phyloP scores from a whole-genome alignment of 1,140 invertebrate species.

The Drosophila orena region DNA sequence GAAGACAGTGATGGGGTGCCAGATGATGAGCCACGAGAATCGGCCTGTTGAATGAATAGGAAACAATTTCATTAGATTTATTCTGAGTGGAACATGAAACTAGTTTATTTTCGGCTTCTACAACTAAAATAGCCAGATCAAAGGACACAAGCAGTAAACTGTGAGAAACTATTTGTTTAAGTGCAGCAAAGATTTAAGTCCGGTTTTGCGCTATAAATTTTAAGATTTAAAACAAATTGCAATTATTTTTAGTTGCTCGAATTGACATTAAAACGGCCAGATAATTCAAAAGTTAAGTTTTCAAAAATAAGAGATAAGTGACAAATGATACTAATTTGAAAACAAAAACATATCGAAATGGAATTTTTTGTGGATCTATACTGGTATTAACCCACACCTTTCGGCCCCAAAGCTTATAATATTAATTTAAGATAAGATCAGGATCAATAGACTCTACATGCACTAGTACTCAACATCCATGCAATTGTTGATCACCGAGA shows the following conservation, averaged over 20 bases:
- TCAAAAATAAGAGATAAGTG: no score
- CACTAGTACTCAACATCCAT: slow-evolving; percentile 29
- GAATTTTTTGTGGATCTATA: not conserved
- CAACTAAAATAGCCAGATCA: slow-evolving; percentile 31
- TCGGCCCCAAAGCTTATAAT: not conserved
- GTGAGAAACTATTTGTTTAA: slow-evolving; percentile 23
- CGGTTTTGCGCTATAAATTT: not conserved
- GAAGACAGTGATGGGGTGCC: slow-evolving; percentile 89
- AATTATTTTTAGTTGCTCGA: not conserved
- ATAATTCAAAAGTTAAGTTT: no score
- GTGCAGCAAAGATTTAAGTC: slow-evolving; percentile 16
- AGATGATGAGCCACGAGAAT: slow-evolving; percentile 80
- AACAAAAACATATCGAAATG: no score
- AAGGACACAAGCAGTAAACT: slow-evolving; percentile 37
- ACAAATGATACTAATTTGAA: no score
- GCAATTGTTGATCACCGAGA: slow-evolving; percentile 5
- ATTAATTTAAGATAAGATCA: not conserved
- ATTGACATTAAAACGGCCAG: no score
- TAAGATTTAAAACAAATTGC: not conserved
- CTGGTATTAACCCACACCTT: no score
- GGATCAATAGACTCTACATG: slow-evolving; percentile 4
- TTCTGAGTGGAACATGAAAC: not conserved
- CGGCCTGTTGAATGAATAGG: slow-evolving; percentile 67
- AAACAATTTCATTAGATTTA: not conserved
- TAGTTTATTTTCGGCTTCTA: slow-evolving; percentile 42